Evolutionary conservation across 2,888 invertebrate species (phyloP), one percentile per base, ranked within the genome.

Genomic region (Drosophila kuntzei): DNA sequence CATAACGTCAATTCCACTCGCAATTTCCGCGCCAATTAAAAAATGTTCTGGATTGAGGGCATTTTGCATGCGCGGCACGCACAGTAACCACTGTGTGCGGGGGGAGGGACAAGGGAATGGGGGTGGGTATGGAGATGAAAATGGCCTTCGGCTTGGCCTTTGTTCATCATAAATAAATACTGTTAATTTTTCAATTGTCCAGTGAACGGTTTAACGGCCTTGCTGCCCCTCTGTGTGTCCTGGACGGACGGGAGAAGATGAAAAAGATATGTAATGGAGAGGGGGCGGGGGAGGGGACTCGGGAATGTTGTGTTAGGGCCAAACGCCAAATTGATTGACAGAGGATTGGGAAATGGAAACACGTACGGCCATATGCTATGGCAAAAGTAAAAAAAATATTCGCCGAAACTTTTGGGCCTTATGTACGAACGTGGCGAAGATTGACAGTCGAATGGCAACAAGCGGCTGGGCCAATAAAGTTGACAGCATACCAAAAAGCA

Each of bases 101-200:
- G 14, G 14, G 8, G 22, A 22, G 22, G 22, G n/a, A n/a, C n/a
- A n/a, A n/a, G n/a, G 22, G 22, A 25, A 9, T 7, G 1, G 16
- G 12, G 27, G n/a, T 8, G 1, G 37, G 8, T 9, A 5, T 16
- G 34, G 57, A 22, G n/a, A 32, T 16, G 18, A 16, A 11, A 4
- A n/a, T 32, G 57, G 20, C 29, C 44, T 46, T 57, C 25, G 34
- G 39, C 41, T 7, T 20, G 16, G 14, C 43, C 55, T 60, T 81
- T 79, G 76, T 76, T 82, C 88, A 72, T 71, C 83, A 88, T 83
- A 88, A 88, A 83, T 88, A 88, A 83, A 83, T 88, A 83, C 86
- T 83, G 88, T 83, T 83, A 88, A 83, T 83, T 88, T 88, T 83
- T 83, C 83, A 83, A 83, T 83, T 88, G 86, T 86, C 71, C 77